Percentiles rank a stretch among this genome's conserved stretches.
These are phyloP conservation scores for Spermophilus dauricus DNA, from an alignment of 2,113 vertebrate species.

Conservation along the genomic window DNA sequence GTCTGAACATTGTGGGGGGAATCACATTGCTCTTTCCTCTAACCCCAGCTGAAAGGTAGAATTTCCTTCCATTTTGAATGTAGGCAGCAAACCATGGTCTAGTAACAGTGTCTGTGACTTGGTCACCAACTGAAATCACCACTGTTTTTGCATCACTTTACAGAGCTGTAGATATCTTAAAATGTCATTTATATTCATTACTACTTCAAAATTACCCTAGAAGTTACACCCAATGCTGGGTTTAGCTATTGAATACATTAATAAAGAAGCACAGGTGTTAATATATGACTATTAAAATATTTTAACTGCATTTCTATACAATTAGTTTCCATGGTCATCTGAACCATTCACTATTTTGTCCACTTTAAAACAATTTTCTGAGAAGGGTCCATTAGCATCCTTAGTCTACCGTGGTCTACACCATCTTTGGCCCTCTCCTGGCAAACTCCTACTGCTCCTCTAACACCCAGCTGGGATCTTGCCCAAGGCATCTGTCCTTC, in stretches of 20 bases:
- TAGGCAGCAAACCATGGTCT: not conserved
- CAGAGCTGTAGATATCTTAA: not conserved
- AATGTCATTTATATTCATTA: conserved; percentile 30
- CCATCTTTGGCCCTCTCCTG: not conserved
- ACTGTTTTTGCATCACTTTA: not conserved
- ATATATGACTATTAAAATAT: conserved; percentile 31
- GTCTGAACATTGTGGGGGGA: not conserved
- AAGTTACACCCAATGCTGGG: not conserved
- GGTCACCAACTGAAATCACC: not conserved
- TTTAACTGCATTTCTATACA: conserved; percentile 1
- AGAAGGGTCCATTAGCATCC: not conserved
- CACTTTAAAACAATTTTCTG: conserved; percentile 31
- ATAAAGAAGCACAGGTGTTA: conserved; percentile 18
- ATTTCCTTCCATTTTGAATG: not conserved
- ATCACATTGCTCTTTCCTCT: conserved; percentile 19
- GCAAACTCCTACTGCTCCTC: conserved; percentile 4
- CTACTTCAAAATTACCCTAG: not conserved
- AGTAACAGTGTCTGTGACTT: not conserved
- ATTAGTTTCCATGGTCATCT: not conserved
- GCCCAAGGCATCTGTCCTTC: not conserved
- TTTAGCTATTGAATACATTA: conserved; percentile 1
- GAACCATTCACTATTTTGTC: conserved; percentile 2
- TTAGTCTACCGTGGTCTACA: not conserved
- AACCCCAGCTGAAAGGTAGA: not conserved
- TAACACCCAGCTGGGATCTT: not conserved